phyloP scores from a whole-genome alignment of 2,888 invertebrate species.

The Smittia aterrima region DNA sequence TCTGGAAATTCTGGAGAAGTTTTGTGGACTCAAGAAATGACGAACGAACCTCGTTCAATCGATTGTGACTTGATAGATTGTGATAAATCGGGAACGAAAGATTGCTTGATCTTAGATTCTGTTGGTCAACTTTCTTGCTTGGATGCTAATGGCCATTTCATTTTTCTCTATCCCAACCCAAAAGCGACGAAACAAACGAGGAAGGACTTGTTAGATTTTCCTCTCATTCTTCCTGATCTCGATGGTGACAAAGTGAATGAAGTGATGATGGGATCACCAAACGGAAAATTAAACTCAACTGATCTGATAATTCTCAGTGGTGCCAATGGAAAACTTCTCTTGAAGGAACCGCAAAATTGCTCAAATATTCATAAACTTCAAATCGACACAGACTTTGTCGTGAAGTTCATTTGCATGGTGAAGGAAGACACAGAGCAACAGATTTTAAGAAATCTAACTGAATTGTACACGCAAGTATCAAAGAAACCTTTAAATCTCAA shows the following conservation, averaged over 20 bases:
- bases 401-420: slow-evolving; percentile 59
- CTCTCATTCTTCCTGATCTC: slow-evolving; percentile 68
- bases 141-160: slow-evolving; percentile 61
- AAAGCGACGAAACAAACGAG: slow-evolving; percentile 56
- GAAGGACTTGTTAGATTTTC: slow-evolving; percentile 63
- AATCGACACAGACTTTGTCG: slow-evolving; percentile 56
- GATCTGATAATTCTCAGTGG: slow-evolving; percentile 70
- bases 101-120: slow-evolving; percentile 73
- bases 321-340: slow-evolving; percentile 66
- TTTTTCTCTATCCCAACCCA: slow-evolving; percentile 57
- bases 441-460: slow-evolving; percentile 53
- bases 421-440: slow-evolving; percentile 61
- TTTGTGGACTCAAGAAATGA: slow-evolving; percentile 71
- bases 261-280: slow-evolving; percentile 61
- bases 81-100: slow-evolving; percentile 67
- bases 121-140: slow-evolving; percentile 64
- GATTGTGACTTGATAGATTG: slow-evolving; percentile 73
- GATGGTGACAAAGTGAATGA: slow-evolving; percentile 71
- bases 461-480: slow-evolving; percentile 54
- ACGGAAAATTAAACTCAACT: slow-evolving; percentile 58
- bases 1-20: slow-evolving; percentile 68
- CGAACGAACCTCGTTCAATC: slow-evolving; percentile 67
- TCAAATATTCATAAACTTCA: slow-evolving; percentile 59
- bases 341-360: slow-evolving; percentile 62
- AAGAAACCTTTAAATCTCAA: slow-evolving; percentile 46